These are phyloP conservation scores for Julus scandinavius DNA, from an alignment of 2,888 invertebrate genomes.

Conservation along the genomic window DNA sequence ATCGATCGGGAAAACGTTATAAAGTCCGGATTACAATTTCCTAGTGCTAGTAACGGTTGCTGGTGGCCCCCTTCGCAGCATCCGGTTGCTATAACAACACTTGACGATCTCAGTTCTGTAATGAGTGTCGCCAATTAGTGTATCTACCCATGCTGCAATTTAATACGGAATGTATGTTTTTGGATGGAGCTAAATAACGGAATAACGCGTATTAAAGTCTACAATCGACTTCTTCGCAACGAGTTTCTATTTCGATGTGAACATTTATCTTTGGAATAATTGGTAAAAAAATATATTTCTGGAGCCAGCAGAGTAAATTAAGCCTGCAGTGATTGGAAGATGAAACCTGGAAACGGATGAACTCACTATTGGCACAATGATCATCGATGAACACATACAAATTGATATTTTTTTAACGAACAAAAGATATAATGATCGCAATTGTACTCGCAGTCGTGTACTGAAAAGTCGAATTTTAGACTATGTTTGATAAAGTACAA, in stretches of 20 bases:
- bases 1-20: conserved; percentile 39
- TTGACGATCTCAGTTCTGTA: conserved; percentile 20
- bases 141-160: conserved; percentile 23
- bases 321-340: background rate
- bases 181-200: background rate
- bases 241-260: background rate
- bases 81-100: conserved; percentile 38
- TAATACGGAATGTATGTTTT: background rate
- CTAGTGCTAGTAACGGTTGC: conserved; percentile 39
- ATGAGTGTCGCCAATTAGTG: conserved; percentile 39
- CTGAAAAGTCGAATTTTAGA: no score
- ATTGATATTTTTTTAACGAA: background rate
- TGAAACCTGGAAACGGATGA: background rate
- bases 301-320: background rate
- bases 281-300: background rate
- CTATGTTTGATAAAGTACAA: no score
- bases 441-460: background rate
- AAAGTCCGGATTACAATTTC: conserved; percentile 42
- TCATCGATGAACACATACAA: background rate
- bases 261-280: no score
- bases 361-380: background rate
- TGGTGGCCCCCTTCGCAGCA: conserved; percentile 20
- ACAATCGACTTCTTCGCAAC: background rate
- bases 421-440: background rate
- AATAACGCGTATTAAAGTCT: background rate